phyloP scores from a whole-genome alignment of 2,797 vertebrate species.

The Streptopelia turtur region DNA sequence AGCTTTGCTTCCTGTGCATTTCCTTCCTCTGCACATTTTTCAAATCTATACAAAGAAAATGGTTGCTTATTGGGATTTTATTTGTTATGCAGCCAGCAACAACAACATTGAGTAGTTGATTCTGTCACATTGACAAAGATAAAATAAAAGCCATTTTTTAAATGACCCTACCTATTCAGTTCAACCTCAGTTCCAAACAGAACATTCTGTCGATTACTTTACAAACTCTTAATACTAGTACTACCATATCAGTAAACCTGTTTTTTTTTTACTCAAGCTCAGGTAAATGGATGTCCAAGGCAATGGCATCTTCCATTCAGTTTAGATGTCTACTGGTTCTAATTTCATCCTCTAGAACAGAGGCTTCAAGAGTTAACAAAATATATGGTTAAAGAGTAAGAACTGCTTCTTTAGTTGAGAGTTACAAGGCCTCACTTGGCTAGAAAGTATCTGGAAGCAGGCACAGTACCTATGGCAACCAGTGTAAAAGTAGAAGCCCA shows the following conservation, averaged over 20 bases:
- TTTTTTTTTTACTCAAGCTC: neutral
- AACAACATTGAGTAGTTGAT: neutral
- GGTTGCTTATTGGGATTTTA: neutral
- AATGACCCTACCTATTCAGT: neutral
- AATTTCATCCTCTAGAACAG: neutral
- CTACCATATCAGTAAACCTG: neutral
- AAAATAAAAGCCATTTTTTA: neutral
- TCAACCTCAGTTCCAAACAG: neutral
- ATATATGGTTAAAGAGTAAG: neutral
- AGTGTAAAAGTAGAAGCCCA: neutral
- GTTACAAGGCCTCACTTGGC: constrained; percentile 7
- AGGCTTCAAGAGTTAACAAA: neutral
- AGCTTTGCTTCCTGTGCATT: neutral
- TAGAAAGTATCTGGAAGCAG: neutral
- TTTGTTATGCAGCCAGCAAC: neutral
- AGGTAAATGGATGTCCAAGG: neutral
- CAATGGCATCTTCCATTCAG: neutral
- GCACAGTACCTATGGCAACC: constrained; percentile 42
- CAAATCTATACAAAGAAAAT: neutral
- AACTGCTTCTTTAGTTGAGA: neutral
- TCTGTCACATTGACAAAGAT: neutral
- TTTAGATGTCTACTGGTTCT: neutral
- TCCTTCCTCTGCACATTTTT: neutral
- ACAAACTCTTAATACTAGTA: neutral
- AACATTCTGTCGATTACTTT: neutral